These are phyloP conservation scores for Ceratina japonica DNA, from an alignment of 1,140 invertebrate genomes.

Conservation along the genomic window DNA sequence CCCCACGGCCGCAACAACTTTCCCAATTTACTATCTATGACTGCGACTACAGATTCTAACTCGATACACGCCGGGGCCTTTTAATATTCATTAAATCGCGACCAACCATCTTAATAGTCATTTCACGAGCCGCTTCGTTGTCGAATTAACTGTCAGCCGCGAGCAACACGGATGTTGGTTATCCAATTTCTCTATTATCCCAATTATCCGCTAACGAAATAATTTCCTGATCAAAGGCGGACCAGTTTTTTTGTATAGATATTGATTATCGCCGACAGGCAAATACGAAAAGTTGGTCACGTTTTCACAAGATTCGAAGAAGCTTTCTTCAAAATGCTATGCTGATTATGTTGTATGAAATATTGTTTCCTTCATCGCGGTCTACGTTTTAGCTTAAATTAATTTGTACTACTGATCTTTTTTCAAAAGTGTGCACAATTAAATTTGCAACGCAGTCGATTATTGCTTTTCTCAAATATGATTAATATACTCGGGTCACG, in stretches of 20 bases:
- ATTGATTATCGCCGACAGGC: neutral
- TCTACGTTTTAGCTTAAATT: neutral
- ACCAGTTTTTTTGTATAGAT: neutral
- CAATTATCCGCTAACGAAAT: neutral
- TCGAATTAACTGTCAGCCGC: slow-evolving; percentile 14
- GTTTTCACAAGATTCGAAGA: neutral
- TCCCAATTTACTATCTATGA: slow-evolving; percentile 71
- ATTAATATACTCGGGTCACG: too few species aligned
- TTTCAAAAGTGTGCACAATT: neutral
- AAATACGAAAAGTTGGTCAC: slow-evolving; percentile 5
- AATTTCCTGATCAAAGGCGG: slow-evolving; percentile 14
- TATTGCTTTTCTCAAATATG: neutral
- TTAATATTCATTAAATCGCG: slow-evolving; percentile 69
- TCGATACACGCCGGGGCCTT: slow-evolving; percentile 52
- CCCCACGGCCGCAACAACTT: slow-evolving; percentile 55
- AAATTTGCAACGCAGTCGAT: neutral
- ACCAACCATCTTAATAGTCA: slow-evolving; percentile 34
- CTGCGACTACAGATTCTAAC: slow-evolving; percentile 65
- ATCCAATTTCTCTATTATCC: slow-evolving; percentile 23
- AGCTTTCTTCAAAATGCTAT: neutral
- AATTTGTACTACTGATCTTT: neutral
- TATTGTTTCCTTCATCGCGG: neutral
- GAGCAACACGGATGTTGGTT: neutral
- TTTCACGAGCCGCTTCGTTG: slow-evolving; percentile 34
- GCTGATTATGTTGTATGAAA: slow-evolving; percentile 1